phyloP scores from a whole-genome alignment of 2,888 invertebrate species.

The Cordilura impudica region DNA sequence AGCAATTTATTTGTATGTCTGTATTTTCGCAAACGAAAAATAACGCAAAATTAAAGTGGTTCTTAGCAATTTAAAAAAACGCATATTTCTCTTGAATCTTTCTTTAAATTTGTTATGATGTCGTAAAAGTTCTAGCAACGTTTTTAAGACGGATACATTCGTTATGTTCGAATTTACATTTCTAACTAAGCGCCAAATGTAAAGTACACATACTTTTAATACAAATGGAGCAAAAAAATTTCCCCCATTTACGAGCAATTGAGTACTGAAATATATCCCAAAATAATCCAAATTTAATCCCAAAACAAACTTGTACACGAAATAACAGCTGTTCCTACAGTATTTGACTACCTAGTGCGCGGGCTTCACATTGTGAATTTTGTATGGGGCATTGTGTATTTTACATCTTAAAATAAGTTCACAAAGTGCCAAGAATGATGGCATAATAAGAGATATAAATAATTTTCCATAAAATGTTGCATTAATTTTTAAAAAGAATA shows the following conservation, averaged over 20 bases:
- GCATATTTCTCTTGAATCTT: not conserved
- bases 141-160: not conserved
- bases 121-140: not conserved
- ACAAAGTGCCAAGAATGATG: no score
- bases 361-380: no score
- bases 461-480: no score
- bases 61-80: not conserved
- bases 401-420: no score
- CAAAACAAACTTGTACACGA: slow-evolving; percentile 58
- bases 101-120: no score
- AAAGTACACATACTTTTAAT: slow-evolving; percentile 43
- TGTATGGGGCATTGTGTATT: no score
- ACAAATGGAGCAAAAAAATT: slow-evolving; percentile 1
- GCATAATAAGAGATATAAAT: no score
- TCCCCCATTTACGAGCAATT: slow-evolving; percentile 3
- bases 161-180: slow-evolving; percentile 29
- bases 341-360: slow-evolving; percentile 6
- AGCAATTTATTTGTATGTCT: no score
- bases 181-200: slow-evolving; percentile 57
- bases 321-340: slow-evolving; percentile 55
- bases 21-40: no score
- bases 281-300: slow-evolving; percentile 56
- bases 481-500: no score
- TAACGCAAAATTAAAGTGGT: not conserved
- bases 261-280: slow-evolving; percentile 53